phyloP scores from a whole-genome alignment of 2,888 invertebrate species.

The Suillia variegata region DNA sequence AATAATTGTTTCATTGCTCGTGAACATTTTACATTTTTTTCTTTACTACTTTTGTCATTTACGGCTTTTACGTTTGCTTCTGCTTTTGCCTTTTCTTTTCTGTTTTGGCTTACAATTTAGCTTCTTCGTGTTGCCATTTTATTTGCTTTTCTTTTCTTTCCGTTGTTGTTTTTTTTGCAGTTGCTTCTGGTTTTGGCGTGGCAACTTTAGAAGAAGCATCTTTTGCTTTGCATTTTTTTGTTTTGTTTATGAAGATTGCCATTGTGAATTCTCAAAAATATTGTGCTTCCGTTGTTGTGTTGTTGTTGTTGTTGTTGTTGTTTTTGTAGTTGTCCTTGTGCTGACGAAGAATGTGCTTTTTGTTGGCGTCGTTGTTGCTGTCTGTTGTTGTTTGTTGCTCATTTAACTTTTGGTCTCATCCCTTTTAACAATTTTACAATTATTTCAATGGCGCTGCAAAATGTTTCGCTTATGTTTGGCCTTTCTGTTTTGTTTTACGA shows the following conservation, averaged over 20 bases:
- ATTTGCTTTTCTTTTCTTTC: too few relatives aligned
- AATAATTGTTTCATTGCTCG: conserved; percentile 33
- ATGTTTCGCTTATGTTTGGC: not conserved
- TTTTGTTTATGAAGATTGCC: conserved; percentile 19
- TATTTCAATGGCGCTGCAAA: not conserved
- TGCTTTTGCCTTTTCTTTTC: not conserved
- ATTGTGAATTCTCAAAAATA: conserved; percentile 5
- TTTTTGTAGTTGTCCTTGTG: not conserved
- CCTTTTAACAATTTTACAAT: too few relatives aligned
- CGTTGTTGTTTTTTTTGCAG: not conserved
- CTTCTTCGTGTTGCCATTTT: too few relatives aligned
- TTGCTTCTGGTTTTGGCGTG: not conserved
- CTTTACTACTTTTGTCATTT: conserved; percentile 12
- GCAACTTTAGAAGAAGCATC: not conserved
- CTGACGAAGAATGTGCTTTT: too few relatives aligned
- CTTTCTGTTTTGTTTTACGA: too few relatives aligned
- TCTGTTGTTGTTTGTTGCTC: too few relatives aligned
- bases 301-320: not conserved
- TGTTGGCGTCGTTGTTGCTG: too few relatives aligned
- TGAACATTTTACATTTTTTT: conserved; percentile 25
- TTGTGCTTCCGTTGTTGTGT: not conserved
- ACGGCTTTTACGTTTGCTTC: not conserved
- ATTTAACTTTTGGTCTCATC: too few relatives aligned
- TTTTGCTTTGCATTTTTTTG: conserved; percentile 6
- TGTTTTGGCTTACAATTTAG: conserved; percentile 1